These are phyloP conservation scores for Conger conger DNA, from an alignment of 2,113 vertebrate species.

Conservation along the genomic window DNA sequence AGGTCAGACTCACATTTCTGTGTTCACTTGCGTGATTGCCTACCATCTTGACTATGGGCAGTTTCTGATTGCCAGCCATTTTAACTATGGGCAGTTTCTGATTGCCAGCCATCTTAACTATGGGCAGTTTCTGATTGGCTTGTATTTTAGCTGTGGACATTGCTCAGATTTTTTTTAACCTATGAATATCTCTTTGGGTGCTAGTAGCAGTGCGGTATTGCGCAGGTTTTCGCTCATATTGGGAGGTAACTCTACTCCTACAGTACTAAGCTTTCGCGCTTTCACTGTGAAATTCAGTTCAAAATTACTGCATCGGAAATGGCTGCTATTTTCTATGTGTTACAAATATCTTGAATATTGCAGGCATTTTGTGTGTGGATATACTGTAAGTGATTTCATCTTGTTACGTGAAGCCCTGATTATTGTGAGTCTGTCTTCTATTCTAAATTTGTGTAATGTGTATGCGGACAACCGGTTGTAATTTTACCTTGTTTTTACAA, in stretches of 20 bases:
- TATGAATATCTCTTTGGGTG: not conserved
- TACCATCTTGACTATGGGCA: not conserved
- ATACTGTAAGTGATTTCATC: not conserved
- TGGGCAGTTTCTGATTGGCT: not conserved
- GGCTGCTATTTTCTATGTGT: not conserved
- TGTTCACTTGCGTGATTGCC: not conserved
- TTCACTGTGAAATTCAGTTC: too few species aligned
- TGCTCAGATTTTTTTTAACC: not conserved
- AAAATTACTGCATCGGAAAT: too few species aligned
- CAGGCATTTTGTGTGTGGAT: not conserved
- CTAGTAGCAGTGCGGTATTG: too few species aligned
- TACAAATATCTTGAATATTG: not conserved
- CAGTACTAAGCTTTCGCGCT: too few species aligned
- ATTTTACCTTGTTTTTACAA: not conserved
- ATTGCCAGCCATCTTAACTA: not conserved
- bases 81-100: not conserved
- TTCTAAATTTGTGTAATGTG: not conserved
- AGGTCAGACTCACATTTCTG: not conserved
- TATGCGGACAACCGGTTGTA: not conserved
- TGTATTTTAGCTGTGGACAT: not conserved
- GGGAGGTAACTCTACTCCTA: too few species aligned
- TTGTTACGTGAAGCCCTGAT: too few species aligned
- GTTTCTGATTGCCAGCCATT: not conserved
- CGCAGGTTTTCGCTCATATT: too few species aligned
- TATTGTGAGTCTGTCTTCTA: not conserved